Conservation (phyloP, 2,888 invertebrate genomes). For the Lordiphosa andalusiaca region DNA sequence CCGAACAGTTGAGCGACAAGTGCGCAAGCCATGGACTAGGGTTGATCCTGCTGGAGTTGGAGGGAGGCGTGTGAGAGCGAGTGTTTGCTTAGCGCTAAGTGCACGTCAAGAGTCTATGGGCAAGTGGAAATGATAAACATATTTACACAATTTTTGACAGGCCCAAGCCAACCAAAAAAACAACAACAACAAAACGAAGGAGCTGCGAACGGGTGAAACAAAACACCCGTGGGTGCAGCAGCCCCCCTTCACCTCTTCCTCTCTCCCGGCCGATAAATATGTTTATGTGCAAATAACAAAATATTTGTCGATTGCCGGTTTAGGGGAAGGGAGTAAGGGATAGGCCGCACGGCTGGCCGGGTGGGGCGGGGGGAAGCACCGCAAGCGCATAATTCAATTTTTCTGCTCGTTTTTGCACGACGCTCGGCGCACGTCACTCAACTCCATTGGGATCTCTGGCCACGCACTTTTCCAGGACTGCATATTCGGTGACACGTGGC, state of each 20-base stretch:
- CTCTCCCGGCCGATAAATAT: slow-evolving; percentile 62
- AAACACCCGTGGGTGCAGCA: slow-evolving; percentile 69
- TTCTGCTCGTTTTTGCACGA: slow-evolving; percentile 76
- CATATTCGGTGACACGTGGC: slow-evolving; percentile 70
- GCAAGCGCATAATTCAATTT: slow-evolving; percentile 78
- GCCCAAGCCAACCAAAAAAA: slow-evolving; percentile 39
- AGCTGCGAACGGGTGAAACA: slow-evolving; percentile 67
- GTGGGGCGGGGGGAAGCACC: slow-evolving; percentile 68
- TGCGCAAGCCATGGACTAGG: slow-evolving; percentile 40
- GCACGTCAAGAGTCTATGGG: slow-evolving; percentile 44
- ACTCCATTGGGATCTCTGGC: slow-evolving; percentile 42
- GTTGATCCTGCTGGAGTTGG: slow-evolving; percentile 2
- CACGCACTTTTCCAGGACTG: slow-evolving; percentile 27
- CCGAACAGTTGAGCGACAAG: slow-evolving; percentile 59
- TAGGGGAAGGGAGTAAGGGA: slow-evolving; percentile 14
- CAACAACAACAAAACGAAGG: slow-evolving; percentile 3
- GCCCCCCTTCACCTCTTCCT: slow-evolving; percentile 9
- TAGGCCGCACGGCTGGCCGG: slow-evolving; percentile 4
- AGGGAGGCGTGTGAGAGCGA: slow-evolving; percentile 11
- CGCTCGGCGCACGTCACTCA: slow-evolving; percentile 63
- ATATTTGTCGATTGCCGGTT: slow-evolving; percentile 78
- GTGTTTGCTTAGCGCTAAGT: slow-evolving; percentile 66
- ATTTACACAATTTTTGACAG: slow-evolving; percentile 79
- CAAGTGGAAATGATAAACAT: slow-evolving; percentile 78
- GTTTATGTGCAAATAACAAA: slow-evolving; percentile 74